Percentiles rank a stretch among this genome's conserved stretches.
These are phyloP conservation scores for Dinothrombium tinctorium DNA, from an alignment of 1,140 invertebrate genomes.

Conservation along the genomic window DNA sequence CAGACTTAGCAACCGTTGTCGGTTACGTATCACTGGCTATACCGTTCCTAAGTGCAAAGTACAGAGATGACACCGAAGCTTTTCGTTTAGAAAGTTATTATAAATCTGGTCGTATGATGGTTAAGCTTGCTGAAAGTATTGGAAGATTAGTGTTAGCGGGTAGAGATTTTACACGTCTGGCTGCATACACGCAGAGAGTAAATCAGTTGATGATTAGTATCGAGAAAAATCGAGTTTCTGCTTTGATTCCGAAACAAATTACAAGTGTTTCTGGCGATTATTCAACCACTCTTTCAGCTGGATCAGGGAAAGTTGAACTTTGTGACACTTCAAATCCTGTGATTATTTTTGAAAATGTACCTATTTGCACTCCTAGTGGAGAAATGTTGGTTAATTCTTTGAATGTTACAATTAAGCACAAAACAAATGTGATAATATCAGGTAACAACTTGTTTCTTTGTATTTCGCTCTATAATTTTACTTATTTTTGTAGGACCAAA, in stretches of 20 bases:
- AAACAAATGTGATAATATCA: slow-evolving; percentile 11
- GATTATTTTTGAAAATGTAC: slow-evolving; percentile 58
- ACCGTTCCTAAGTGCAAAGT: slow-evolving; percentile 47
- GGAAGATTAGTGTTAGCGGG: slow-evolving; percentile 78
- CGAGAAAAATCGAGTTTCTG: slow-evolving; percentile 27
- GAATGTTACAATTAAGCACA: slow-evolving; percentile 29
- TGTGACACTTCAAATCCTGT: slow-evolving; percentile 9
- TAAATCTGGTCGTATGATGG: slow-evolving; percentile 82
- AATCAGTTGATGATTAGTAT: slow-evolving; percentile 69
- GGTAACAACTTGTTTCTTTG: neutral
- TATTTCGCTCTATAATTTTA: neutral
- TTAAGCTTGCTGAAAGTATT: slow-evolving; percentile 88
- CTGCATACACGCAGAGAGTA: slow-evolving; percentile 66
- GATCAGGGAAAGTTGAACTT: slow-evolving; percentile 5
- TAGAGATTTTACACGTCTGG: slow-evolving; percentile 69
- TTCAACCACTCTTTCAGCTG: neutral
- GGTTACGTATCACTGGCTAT: slow-evolving; percentile 85
- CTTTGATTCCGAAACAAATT: no score
- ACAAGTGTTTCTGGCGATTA: neutral
- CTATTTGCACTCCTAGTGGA: slow-evolving; percentile 86
- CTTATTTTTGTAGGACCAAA: slow-evolving; percentile 44
- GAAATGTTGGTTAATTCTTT: slow-evolving; percentile 74
- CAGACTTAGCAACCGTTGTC: slow-evolving; percentile 76
- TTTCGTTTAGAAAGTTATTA: slow-evolving; percentile 59
- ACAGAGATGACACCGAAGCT: neutral